Evolutionary conservation across 2,113 vertebrate species (phyloP).

Genomic region (Rhynchomys soricoides): DNA sequence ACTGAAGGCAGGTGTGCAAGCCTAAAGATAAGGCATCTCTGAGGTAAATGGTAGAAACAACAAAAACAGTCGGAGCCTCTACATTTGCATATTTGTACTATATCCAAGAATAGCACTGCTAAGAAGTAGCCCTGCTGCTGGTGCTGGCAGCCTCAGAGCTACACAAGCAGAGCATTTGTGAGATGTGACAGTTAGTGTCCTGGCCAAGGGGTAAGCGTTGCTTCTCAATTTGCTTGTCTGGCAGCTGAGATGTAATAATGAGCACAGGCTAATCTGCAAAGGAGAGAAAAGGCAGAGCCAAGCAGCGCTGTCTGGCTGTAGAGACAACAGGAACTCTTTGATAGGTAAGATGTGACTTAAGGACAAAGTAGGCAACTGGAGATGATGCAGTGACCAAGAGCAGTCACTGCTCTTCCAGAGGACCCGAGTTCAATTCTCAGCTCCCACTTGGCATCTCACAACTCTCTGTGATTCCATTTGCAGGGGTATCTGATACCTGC

Average conservation of each 20-base stretch:
- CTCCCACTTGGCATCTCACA: neutral
- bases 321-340: neutral
- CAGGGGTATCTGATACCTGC: neutral
- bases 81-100: neutral
- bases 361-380: neutral
- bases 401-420: neutral
- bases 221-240: neutral
- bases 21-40: neutral
- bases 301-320: neutral
- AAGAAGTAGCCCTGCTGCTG: neutral
- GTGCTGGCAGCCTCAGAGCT: neutral
- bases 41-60: neutral
- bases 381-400: neutral
- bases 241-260: neutral
- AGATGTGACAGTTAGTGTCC: neutral
- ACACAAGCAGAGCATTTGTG: too few relatives aligned
- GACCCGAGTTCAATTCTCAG: neutral
- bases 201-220: neutral
- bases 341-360: neutral
- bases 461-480: neutral
- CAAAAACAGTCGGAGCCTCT: neutral
- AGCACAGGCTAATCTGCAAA: neutral
- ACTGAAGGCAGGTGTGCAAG: accelerated
- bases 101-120: too few relatives aligned
- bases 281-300: neutral